These are phyloP conservation scores for Hoplodrina ambigua DNA, from an alignment of 2,888 invertebrate species.

Conservation along the genomic window DNA sequence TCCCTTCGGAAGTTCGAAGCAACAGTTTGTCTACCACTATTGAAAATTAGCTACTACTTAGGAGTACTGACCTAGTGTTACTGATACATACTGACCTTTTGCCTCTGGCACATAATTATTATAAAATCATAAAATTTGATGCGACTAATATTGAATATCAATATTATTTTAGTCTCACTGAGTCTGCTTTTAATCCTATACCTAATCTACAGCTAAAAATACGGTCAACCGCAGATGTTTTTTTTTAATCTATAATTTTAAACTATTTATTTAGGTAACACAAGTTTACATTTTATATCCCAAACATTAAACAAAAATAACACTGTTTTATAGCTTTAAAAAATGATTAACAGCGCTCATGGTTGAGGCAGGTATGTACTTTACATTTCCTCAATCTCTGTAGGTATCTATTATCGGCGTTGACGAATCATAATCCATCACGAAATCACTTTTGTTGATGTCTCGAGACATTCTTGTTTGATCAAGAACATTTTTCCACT, in stretches of 20 bases:
- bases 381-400: conserved; percentile 25
- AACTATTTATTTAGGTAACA: conserved; percentile 6
- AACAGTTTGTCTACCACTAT: too few relatives aligned
- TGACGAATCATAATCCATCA: conserved; percentile 41
- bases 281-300: conserved; percentile 23
- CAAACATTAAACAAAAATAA: conserved; percentile 11
- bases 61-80: too few relatives aligned
- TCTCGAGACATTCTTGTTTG: conserved; percentile 35
- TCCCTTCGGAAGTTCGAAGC: too few relatives aligned
- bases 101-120: not conserved
- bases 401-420: conserved; percentile 32
- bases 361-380: conserved; percentile 18
- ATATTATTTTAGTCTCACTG: not conserved
- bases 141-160: not conserved
- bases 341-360: conserved; percentile 23
- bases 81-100: too few relatives aligned
- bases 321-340: conserved; percentile 11
- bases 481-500: conserved; percentile 21
- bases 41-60: too few relatives aligned
- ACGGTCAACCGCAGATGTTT: not conserved
- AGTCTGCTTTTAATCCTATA: not conserved
- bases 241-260: conserved; percentile 1
- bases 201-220: not conserved
- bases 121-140: not conserved
- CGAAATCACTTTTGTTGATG: conserved; percentile 37